phyloP scores from a whole-genome alignment of 2,888 invertebrate species.

The Brassicogethes aeneus region DNA sequence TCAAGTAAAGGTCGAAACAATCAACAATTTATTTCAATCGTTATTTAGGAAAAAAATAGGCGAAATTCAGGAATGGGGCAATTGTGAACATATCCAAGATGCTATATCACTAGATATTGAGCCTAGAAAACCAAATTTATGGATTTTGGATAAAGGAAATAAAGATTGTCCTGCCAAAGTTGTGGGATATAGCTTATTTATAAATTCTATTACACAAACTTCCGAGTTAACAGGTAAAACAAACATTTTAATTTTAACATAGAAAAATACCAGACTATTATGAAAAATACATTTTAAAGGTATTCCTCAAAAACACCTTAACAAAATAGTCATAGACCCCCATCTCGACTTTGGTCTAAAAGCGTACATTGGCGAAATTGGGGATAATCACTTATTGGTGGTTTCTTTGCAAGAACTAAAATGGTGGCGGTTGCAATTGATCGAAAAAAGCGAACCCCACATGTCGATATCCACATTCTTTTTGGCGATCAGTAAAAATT shows the following conservation, averaged over 20 bases:
- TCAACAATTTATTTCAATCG: too few relatives aligned
- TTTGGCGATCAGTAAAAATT: constrained; percentile 32
- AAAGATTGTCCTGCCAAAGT: constrained; percentile 37
- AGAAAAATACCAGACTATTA: neutral
- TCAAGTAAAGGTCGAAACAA: too few relatives aligned
- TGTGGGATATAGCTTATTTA: constrained; percentile 36
- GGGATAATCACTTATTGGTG: constrained; percentile 25
- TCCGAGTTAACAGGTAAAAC: constrained; percentile 20
- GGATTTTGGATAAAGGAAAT: constrained; percentile 41
- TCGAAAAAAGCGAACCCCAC: constrained; percentile 11
- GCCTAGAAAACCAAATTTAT: constrained; percentile 34
- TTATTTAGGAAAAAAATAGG: constrained; percentile 16
- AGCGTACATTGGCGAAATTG: constrained; percentile 37
- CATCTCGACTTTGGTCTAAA: constrained; percentile 20
- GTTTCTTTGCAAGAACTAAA: constrained; percentile 27
- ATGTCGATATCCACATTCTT: constrained; percentile 27
- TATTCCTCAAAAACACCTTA: constrained; percentile 26
- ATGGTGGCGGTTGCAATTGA: constrained; percentile 33
- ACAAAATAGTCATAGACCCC: constrained; percentile 32
- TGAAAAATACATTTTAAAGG: constrained; percentile 7
- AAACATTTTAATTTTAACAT: neutral
- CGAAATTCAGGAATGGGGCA: constrained; percentile 20
- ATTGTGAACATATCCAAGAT: constrained; percentile 35
- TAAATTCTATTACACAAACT: constrained; percentile 24
- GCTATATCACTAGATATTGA: constrained; percentile 39